These are phyloP conservation scores for Leptarthrus brevirostris DNA, from an alignment of 2,888 invertebrate genomes.

Conservation along the genomic window DNA sequence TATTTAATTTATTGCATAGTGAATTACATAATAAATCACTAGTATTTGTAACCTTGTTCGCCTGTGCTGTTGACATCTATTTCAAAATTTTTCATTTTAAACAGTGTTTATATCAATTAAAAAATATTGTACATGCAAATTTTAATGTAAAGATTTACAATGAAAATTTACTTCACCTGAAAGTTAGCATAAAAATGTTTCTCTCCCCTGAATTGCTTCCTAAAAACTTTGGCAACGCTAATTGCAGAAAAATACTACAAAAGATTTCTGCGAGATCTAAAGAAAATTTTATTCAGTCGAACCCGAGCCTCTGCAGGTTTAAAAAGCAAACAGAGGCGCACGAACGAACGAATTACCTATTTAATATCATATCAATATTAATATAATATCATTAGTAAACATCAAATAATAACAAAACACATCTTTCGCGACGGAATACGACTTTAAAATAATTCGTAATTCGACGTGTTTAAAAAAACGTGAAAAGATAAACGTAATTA, in stretches of 20 bases:
- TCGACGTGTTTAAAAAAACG: not conserved
- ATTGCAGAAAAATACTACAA: slow-evolving; percentile 2
- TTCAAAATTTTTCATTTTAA: no score
- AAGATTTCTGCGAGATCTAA: no score
- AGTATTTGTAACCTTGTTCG: no score
- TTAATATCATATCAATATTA: slow-evolving; percentile 18
- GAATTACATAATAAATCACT: no score
- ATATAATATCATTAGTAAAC: not conserved
- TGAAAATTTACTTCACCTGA: no score
- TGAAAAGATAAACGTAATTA: not conserved
- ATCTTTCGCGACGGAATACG: slow-evolving; percentile 11
- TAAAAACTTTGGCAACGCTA: slow-evolving; percentile 32
- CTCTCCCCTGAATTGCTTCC: not conserved
- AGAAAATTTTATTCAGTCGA: no score
- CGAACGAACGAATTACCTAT: slow-evolving; percentile 53
- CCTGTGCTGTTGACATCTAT: no score
- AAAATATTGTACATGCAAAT: no score
- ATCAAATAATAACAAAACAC: slow-evolving; percentile 2
- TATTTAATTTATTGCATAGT: no score
- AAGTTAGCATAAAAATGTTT: slow-evolving; percentile 24
- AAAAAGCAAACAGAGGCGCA: slow-evolving; percentile 55
- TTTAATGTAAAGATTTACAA: no score
- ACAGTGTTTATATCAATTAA: no score
- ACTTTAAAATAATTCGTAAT: not conserved
- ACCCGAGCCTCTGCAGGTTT: slow-evolving; percentile 67